Evolutionary conservation across 2,888 invertebrate species (phyloP).

Genomic region (Minunthozetes semirufus): DNA sequence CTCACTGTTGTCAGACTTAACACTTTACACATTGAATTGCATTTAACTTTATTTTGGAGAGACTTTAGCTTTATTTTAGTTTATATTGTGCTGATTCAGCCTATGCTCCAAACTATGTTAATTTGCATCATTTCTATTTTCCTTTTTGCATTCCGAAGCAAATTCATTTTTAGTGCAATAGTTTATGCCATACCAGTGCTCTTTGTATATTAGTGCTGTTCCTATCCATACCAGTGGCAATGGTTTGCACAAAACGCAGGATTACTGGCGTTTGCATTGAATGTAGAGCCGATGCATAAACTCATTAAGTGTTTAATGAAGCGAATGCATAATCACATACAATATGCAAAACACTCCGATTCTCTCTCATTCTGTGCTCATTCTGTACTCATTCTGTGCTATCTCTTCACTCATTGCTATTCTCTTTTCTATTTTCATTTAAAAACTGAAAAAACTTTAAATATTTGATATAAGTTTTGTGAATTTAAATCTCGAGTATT

Average conservation of each 20-base stretch:
- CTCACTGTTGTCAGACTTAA: background rate
- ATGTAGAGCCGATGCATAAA: conserved; percentile 13
- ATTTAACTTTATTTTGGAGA: conserved; percentile 23
- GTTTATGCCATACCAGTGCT: background rate
- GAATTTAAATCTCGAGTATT: background rate
- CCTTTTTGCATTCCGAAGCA: conserved; percentile 25
- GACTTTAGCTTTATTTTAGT: conserved; percentile 14
- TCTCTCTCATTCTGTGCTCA: background rate
- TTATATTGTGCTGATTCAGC: conserved; percentile 24
- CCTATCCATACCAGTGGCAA: background rate
- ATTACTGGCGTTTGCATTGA: conserved; percentile 13
- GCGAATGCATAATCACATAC: conserved; percentile 30
- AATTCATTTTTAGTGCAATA: conserved; percentile 27
- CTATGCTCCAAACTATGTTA: conserved; percentile 2
- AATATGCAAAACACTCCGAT: conserved; percentile 26
- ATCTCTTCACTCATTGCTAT: background rate
- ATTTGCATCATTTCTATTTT: conserved; percentile 29
- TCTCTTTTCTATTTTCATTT: background rate
- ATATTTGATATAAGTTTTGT: background rate
- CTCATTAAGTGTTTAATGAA: conserved; percentile 33
- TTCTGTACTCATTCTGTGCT: background rate
- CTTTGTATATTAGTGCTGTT: background rate
- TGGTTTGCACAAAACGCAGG: background rate
- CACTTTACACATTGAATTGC: conserved; percentile 13
- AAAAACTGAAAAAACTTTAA: conserved; percentile 20